phyloP scores from a whole-genome alignment of 2,113 vertebrate genomes.

The Notechis scutatus region DNA sequence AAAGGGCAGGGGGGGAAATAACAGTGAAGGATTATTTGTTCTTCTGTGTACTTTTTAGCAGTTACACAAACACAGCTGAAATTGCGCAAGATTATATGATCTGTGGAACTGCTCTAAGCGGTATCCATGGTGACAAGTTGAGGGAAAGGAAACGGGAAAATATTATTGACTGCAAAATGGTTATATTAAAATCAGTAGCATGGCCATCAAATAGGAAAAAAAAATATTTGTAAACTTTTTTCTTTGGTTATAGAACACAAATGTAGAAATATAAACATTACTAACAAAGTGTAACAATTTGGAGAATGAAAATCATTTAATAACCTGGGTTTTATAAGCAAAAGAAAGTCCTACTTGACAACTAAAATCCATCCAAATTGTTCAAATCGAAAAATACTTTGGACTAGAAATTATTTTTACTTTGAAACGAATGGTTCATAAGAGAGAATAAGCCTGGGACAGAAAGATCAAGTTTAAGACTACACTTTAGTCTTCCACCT shows the following conservation, averaged over 20 bases:
- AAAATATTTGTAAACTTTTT: no score
- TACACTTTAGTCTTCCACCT: neutral
- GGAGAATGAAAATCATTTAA: neutral
- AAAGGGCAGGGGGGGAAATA: neutral
- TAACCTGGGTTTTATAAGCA: slow-evolving; percentile 1
- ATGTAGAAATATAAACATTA: neutral
- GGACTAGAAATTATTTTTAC: neutral
- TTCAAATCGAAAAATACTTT: neutral
- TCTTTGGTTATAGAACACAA: slow-evolving; percentile 10
- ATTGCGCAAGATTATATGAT: neutral
- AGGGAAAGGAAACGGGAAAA: slow-evolving; percentile 10
- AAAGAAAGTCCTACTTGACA: neutral
- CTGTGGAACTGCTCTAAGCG: slow-evolving; percentile 10
- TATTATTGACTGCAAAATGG: slow-evolving; percentile 17
- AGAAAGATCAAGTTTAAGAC: neutral
- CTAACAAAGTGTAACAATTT: neutral
- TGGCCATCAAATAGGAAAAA: neutral
- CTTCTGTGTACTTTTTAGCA: neutral
- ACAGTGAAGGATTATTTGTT: neutral
- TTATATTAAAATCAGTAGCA: neutral
- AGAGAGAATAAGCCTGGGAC: neutral
- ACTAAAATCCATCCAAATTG: neutral
- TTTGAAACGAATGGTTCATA: neutral
- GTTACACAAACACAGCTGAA: neutral
- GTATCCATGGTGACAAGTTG: slow-evolving; percentile 22